Base-by-base conservation (phyloP, 2,113 vertebrate genomes). In the Sigmodon hispidus region DNA sequence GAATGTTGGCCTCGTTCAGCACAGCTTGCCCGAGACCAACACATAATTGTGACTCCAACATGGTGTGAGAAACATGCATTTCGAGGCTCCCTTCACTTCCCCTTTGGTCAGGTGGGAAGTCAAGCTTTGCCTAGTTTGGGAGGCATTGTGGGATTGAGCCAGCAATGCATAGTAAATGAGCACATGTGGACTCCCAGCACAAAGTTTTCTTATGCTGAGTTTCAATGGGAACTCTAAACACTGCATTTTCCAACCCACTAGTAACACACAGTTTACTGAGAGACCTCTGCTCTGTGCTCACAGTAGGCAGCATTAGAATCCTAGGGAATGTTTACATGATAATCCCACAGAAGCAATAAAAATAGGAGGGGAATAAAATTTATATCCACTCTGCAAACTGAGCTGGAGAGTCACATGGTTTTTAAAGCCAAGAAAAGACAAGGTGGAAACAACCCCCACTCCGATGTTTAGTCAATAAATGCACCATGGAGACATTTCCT, bases 401-500 rank as follows among this genome's bases (percentile, higher is more conserved):
- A 52, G 1, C 12, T 36, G 29, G 85, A 96, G 76, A 89, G 80
- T 36, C 3, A 0, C 3, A 7, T 69, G 43, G 31, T 55, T 87
- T 48, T 87, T 43, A 36, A 73, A 43, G 55, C 52, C n/a, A 65
- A n/a, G 73, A 65, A 84, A 77, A 90, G 57, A 91, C 45, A 57
- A 61, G 84, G 48, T 91, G 90, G 94, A 92, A 85, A 92, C 61
- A 85, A 95, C 84, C 65, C 45, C 1, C 77, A 79, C 81, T 88
- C 72, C 72, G 77, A 50, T 87, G 94, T 92, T 96, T 92, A 72
- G 76, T 85, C 88, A 79, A 92, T 92, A 90, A 96, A 79, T 55
- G 48, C 24, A 52, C n/a, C 69, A 10, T 34, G n/a, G 73, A 94
- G 94, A 87, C 90, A 67, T 52, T 61, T 34, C 31, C 67, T 93